A percentile compares a stretch with the other conserved stretches of the same genome.
Evolutionary conservation across 2,888 invertebrate species (phyloP).

Genomic region (Cryptocheilus praepositus): DNA sequence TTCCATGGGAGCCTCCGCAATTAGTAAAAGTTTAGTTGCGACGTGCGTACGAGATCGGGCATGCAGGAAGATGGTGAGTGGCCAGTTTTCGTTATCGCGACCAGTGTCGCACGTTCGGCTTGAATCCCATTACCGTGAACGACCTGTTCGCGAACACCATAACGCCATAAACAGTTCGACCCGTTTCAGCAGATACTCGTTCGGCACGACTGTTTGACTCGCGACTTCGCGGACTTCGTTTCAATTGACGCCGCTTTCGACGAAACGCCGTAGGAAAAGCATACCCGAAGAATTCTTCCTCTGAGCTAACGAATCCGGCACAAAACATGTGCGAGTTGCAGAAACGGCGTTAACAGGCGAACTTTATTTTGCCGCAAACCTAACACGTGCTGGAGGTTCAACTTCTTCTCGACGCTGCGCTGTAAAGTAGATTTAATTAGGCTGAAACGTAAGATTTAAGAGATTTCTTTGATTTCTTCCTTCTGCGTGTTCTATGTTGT

Average conservation of each 20-base stretch:
- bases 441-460: no score
- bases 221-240: conserved; percentile 4
- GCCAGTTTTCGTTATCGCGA: conserved; percentile 25
- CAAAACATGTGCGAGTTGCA: no score
- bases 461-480: no score
- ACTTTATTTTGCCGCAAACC: no score
- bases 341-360: no score
- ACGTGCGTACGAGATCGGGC: conserved; percentile 19
- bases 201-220: conserved; percentile 28
- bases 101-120: conserved; percentile 31
- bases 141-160: conserved; percentile 53
- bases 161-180: conserved; percentile 58
- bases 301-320: conserved; percentile 9
- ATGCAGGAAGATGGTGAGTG: conserved; percentile 51
- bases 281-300: no score
- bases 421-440: no score
- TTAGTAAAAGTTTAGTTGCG: not conserved
- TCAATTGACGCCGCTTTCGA: conserved; percentile 1
- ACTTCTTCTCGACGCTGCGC: no score
- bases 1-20: not conserved
- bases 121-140: conserved; percentile 53
- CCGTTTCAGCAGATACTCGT: conserved; percentile 54
- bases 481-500: no score
- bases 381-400: no score
- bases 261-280: conserved; percentile 19